Evolutionary conservation across 2,888 invertebrate species (phyloP).

Genomic region (Ophion ellenae): DNA sequence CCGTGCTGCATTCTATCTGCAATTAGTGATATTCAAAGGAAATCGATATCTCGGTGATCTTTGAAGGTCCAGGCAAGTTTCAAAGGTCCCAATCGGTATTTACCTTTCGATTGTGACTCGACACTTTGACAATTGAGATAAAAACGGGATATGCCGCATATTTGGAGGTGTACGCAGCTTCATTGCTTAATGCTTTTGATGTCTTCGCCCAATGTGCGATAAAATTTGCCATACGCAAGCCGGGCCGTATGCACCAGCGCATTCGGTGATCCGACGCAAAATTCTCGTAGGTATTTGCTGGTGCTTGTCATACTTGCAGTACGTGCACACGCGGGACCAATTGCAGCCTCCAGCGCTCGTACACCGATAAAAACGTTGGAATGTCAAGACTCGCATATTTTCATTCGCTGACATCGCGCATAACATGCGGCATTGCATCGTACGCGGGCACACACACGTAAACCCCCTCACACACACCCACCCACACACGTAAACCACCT

Average conservation of each 20-base stretch:
- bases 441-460: neutral
- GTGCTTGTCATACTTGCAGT: constrained; percentile 10
- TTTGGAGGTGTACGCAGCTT: neutral
- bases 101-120: too few relatives aligned
- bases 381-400: constrained; percentile 44
- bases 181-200: neutral
- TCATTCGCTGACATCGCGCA: constrained; percentile 36
- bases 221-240: neutral
- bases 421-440: constrained; percentile 5
- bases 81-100: too few relatives aligned
- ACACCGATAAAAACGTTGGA: constrained; percentile 51
- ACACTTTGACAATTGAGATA: too few relatives aligned
- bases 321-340: neutral
- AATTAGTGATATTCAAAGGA: too few relatives aligned
- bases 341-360: neutral
- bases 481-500: too few relatives aligned
- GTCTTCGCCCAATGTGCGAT: neutral
- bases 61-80: too few relatives aligned
- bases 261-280: constrained; percentile 3
- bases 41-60: too few relatives aligned
- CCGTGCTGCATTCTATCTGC: too few relatives aligned
- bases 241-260: neutral
- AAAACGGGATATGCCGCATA: too few relatives aligned
- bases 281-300: constrained; percentile 6
- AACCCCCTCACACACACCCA: neutral